Base-by-base conservation (phyloP, 2,888 invertebrate species). In the Parnassius smintheus region DNA sequence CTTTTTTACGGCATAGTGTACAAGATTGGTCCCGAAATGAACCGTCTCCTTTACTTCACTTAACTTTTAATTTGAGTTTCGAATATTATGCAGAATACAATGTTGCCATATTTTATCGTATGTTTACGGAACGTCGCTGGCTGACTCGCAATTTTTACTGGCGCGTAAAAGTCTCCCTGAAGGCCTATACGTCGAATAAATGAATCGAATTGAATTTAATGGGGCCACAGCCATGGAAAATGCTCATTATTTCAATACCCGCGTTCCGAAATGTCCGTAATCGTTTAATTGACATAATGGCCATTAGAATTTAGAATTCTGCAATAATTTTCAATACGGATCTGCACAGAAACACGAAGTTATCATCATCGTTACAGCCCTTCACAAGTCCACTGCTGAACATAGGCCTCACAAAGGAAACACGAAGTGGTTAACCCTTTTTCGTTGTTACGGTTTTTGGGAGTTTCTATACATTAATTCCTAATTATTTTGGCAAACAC, bases 161-260 rank as follows among this genome's bases (percentile, higher is more conserved):
- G 50, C 41, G 22, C 51, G 41, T 55, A 45, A 62, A 59, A 55
- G 41, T 46, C 52, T 61, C 59, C 63, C 63, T 51, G 59, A 56
- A 51, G 59, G 59, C 59, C 63, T 59, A 64, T 64, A 59, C 48
- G 35, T 11, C 22, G n/a, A 58, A 62, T 62, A 62, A 62, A 58
- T 58, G 58, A 62, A 62, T 62, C 58, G 51, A 59, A 64, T 64
- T 64, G 63, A 64, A 64, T 64, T 55, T 64, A 56, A 62, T 51
- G 55, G 59, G 63, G 41, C 63, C 59, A 42, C 48, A 49, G 59
- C 45, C 35, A 63, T 55, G 62, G 63, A 59, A 64, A 64, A 59
- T 59, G 62, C 59, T 64, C 59, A 64, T 64, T 64, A 64, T 59
- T 56, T 56, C 59, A 59, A 52, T 59, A 35, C 54, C 54, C 58